These are phyloP conservation scores for Podarcis cretensis DNA, from an alignment of 2,113 vertebrate species.

Conservation along the genomic window DNA sequence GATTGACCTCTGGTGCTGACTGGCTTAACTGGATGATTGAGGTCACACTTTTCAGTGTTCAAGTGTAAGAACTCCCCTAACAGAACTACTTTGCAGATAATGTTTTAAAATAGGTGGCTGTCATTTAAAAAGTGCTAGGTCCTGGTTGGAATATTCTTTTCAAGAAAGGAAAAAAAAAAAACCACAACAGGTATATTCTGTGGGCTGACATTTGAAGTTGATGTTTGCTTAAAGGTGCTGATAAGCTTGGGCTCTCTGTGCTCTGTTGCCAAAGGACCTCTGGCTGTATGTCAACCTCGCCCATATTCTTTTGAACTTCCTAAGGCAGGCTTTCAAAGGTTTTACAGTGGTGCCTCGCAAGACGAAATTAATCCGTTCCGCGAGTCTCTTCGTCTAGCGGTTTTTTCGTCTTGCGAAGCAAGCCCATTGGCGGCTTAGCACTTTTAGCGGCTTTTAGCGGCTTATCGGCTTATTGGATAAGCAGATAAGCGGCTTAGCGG, in stretches of 20 bases:
- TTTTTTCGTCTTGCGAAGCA: too few species aligned
- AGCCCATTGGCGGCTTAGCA: too few species aligned
- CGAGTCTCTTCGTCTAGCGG: too few species aligned
- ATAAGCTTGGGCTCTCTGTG: constrained; percentile 61
- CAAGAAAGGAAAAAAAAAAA: not conserved
- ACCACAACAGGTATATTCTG: constrained; percentile 22
- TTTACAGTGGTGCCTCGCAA: not conserved
- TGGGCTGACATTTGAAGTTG: constrained; percentile 44
- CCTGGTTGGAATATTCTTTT: constrained; percentile 31
- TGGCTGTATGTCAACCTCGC: constrained; percentile 35
- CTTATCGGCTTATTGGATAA: too few species aligned
- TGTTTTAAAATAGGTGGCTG: too few species aligned
- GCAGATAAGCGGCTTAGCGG: too few species aligned
- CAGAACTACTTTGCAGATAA: not conserved
- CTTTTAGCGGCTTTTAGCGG: too few species aligned
- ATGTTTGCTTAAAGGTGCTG: constrained; percentile 57
- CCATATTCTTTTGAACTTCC: constrained; percentile 13
- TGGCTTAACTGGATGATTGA: not conserved
- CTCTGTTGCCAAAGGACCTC: constrained; percentile 52
- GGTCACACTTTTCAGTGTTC: not conserved
- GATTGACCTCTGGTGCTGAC: not conserved
- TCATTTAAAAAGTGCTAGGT: not conserved
- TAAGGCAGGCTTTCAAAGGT: constrained; percentile 11
- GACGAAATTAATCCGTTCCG: too few species aligned
- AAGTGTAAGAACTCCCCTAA: not conserved